Evolutionary conservation across 1,140 invertebrate species (phyloP).

Genomic region (Ridgeia piscesae): DNA sequence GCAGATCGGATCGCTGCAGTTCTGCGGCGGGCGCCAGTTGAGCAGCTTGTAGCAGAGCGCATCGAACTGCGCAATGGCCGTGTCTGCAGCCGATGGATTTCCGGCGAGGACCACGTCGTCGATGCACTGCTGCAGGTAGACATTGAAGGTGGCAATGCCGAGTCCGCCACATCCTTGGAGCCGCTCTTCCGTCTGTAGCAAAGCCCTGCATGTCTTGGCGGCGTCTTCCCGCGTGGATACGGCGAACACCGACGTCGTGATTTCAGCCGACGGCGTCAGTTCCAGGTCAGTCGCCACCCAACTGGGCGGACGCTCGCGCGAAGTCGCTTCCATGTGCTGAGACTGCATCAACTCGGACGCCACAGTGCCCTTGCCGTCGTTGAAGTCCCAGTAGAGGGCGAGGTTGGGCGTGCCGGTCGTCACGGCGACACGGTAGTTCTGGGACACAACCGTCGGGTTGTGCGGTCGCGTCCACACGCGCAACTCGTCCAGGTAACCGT

Average conservation of each 20-base stretch:
- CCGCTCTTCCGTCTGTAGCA: background rate
- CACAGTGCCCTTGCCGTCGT: conserved; percentile 32
- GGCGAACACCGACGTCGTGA: background rate
- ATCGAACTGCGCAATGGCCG: conserved; percentile 16
- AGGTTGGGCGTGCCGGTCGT: conserved; percentile 33
- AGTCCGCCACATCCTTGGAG: background rate
- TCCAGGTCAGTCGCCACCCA: conserved; percentile 35
- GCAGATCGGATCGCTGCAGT: conserved; percentile 18
- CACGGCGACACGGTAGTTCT: conserved; percentile 30
- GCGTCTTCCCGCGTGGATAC: background rate
- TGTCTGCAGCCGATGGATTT: conserved; percentile 9
- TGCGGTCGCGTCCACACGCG: conserved; percentile 38
- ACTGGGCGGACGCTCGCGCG: conserved; percentile 28
- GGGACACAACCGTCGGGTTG: conserved; percentile 35
- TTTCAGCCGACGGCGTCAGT: conserved; percentile 15
- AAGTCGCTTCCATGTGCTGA: conserved; percentile 28
- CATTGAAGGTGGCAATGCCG: background rate
- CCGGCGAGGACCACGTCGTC: conserved; percentile 26
- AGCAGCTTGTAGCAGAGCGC: conserved; percentile 17
- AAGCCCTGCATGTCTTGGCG: background rate
- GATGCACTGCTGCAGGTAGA: conserved; percentile 18
- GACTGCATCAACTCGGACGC: conserved; percentile 29
- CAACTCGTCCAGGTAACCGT: conserved; percentile 37
- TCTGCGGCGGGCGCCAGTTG: conserved; percentile 23
- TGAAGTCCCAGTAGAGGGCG: conserved; percentile 34